Evolutionary conservation across 2,797 vertebrate genomes (phyloP).

Genomic region (Takifugu rubripes): DNA sequence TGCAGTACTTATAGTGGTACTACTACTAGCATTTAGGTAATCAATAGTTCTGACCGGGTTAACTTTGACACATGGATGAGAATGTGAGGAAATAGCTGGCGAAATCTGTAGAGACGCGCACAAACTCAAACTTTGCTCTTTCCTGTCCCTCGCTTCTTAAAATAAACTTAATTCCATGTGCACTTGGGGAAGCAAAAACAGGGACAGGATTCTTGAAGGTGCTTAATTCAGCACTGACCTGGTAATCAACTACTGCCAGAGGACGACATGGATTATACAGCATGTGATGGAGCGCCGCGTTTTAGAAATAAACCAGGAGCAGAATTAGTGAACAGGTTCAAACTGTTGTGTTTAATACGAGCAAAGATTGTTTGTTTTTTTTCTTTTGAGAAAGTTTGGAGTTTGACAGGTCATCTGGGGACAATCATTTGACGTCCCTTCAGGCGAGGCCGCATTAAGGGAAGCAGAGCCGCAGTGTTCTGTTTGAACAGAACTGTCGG

Average conservation of each 20-base stretch:
- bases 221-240: constrained; percentile 70
- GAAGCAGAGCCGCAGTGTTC: too few species aligned
- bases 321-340: too few species aligned
- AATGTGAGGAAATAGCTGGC: constrained; percentile 45
- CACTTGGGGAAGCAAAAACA: constrained; percentile 71
- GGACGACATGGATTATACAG: constrained; percentile 40
- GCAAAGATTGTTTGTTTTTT: not conserved
- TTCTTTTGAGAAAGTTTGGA: not conserved
- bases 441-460: too few species aligned
- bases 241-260: constrained; percentile 57
- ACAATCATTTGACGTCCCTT: too few species aligned
- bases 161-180: constrained; percentile 65
- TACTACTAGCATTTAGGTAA: constrained; percentile 6
- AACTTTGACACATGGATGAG: not conserved
- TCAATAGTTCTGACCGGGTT: constrained; percentile 5
- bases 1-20: not conserved
- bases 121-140: constrained; percentile 64
- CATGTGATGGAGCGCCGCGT: constrained; percentile 33
- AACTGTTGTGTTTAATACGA: constrained; percentile 9
- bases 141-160: constrained; percentile 59
- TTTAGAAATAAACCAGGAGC: constrained; percentile 26
- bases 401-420: too few species aligned
- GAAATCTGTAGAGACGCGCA: constrained; percentile 48
- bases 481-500: too few species aligned
- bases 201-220: constrained; percentile 64